A percentile compares a stretch with the other conserved stretches of the same genome.
phyloP scores from a whole-genome alignment of 2,113 vertebrate species.

The Cynoglossus semilaevis region DNA sequence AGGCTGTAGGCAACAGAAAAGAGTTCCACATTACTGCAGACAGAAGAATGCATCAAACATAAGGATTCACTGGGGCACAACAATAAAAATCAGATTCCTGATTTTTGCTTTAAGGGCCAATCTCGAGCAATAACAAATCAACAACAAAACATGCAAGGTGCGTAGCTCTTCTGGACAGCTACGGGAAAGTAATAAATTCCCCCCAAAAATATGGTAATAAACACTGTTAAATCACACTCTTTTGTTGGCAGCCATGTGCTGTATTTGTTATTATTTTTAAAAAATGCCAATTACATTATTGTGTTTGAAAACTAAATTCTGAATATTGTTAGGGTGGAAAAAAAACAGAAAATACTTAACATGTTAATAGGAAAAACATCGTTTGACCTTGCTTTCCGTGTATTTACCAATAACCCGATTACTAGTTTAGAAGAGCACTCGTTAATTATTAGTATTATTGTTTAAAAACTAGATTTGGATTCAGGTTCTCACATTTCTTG shows the following conservation, averaged over 20 bases:
- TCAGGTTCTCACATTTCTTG: constrained; percentile 27
- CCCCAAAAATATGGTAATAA: constrained; percentile 11
- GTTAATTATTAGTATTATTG: constrained; percentile 18
- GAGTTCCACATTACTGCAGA: constrained; percentile 18
- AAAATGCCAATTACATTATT: not conserved
- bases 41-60: constrained; percentile 4
- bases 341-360: constrained; percentile 17
- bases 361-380: not conserved
- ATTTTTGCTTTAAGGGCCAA: constrained; percentile 28
- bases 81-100: constrained; percentile 22
- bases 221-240: constrained; percentile 3
- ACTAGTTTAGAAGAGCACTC: constrained; percentile 5
- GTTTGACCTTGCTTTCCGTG: no score
- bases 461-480: constrained; percentile 29
- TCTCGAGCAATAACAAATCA: constrained; percentile 21
- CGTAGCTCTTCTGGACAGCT: constrained; percentile 12
- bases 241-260: not conserved
- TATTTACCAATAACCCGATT: no score
- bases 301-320: constrained; percentile 19
- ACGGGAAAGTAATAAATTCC: not conserved
- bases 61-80: constrained; percentile 37
- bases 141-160: constrained; percentile 20
- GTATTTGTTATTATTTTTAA: no score
- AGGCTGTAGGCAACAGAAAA: constrained; percentile 38
- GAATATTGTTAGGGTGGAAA: constrained; percentile 23